Evolutionary conservation across 2,113 vertebrate species (phyloP).

Genomic region (Marmota monax): DNA sequence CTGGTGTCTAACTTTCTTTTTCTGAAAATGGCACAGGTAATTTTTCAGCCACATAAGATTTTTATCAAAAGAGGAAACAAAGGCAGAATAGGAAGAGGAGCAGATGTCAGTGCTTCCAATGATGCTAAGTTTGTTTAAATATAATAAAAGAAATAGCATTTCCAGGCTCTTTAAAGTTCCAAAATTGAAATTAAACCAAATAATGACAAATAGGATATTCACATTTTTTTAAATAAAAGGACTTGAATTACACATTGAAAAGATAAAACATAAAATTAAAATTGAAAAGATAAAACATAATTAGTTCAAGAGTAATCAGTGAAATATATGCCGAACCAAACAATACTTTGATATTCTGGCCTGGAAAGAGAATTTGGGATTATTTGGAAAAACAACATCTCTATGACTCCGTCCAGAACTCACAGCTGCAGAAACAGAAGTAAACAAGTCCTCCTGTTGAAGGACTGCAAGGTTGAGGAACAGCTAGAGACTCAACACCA

Average conservation of each 20-base stretch:
- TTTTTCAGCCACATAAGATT: slow-evolving; percentile 63
- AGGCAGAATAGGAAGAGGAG: slow-evolving; percentile 28
- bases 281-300: slow-evolving; percentile 53
- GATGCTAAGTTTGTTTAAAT: slow-evolving; percentile 50
- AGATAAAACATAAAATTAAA: background rate
- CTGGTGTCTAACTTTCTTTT: slow-evolving; percentile 45
- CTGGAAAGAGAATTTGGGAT: slow-evolving; percentile 43
- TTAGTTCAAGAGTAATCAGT: slow-evolving; percentile 55
- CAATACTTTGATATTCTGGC: slow-evolving; percentile 62
- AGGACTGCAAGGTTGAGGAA: slow-evolving; percentile 51
- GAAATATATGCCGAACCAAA: slow-evolving; percentile 41
- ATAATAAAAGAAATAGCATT: background rate
- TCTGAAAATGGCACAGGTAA: slow-evolving; percentile 54
- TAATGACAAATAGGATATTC: background rate
- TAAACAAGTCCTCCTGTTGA: slow-evolving; percentile 70
- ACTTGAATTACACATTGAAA: background rate
- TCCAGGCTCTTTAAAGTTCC: background rate
- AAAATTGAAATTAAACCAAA: slow-evolving; percentile 44
- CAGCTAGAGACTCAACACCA: background rate
- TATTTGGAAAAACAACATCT: slow-evolving; percentile 73
- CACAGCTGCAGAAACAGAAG: slow-evolving; percentile 77
- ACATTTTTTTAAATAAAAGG: background rate
- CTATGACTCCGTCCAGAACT: slow-evolving; percentile 47
- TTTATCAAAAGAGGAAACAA: slow-evolving; percentile 55
- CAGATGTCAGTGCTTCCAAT: background rate